A percentile compares a stretch with the other conserved stretches of the same genome.
phyloP scores from a whole-genome alignment of 2,113 vertebrate genomes.

The Corydoras maculifer region DNA sequence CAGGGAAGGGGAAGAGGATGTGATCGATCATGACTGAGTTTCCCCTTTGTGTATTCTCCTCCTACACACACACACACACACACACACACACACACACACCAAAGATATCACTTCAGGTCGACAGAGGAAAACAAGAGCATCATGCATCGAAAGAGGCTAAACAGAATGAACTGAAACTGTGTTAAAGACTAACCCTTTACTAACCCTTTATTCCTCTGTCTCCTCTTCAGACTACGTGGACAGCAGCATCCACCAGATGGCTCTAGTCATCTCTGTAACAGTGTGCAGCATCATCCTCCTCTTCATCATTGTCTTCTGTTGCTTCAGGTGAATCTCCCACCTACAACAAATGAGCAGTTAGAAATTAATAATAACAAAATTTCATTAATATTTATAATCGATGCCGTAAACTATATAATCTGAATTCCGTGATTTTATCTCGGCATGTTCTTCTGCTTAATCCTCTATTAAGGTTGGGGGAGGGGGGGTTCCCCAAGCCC shows the following conservation, averaged over 20 bases:
- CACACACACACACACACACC: not conserved
- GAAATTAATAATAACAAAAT: no score
- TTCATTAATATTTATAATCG: no score
- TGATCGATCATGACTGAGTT: slow-evolving; percentile 59
- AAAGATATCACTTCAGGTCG: not conserved
- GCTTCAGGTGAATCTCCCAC: slow-evolving; percentile 73
- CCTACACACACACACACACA: not conserved
- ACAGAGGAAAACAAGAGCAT: not conserved
- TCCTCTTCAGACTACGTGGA: slow-evolving; percentile 75
- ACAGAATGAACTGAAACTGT: not conserved
- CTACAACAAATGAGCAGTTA: no score
- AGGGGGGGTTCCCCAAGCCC: no score
- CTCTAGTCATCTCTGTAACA: slow-evolving; percentile 79
- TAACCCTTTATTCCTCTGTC: not conserved
- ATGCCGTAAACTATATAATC: no score
- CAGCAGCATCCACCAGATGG: slow-evolving; percentile 79
- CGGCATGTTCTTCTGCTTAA: no score
- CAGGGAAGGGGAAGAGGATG: slow-evolving; percentile 57
- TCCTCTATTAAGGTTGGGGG: no score
- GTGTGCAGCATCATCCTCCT: slow-evolving; percentile 79
- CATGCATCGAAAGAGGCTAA: not conserved
- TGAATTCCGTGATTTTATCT: no score
- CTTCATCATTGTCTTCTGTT: slow-evolving; percentile 80
- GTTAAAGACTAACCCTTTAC: not conserved
- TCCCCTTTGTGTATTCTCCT: slow-evolving; percentile 7